Evolutionary conservation across 1,140 invertebrate species (phyloP), one percentile per base, ranked within the genome.

Genomic region (Trinorchestia longiramus): DNA sequence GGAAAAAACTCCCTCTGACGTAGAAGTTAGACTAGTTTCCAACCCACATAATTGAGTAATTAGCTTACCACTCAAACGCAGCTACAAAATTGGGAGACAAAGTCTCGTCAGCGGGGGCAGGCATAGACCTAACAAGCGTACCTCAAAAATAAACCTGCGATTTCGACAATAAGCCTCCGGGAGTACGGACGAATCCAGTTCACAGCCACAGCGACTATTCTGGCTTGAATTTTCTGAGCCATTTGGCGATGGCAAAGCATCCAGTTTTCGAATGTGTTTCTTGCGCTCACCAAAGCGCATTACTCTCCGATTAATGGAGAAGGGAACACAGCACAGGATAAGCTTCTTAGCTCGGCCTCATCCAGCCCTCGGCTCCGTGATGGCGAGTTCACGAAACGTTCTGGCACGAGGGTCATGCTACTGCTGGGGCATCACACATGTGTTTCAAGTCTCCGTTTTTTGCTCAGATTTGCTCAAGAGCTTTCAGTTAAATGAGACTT

Each of bases 231-330:
- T 90, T 90, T 90, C 41, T 90, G 88, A 43, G 41, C 88, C 88
- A 90, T 90, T 90, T 90, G 88, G 88, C 88, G 88, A 42, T 90
- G 23, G 43, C 88, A 42, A 43, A 90, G 88, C 88, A 43, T 42
- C 88, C 88, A 90, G 88, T 90, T 90, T 90, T 90, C 88, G 88
- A 90, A 90, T 90, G 88, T 90, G 88, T 90, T 90, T 90, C 88
- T 90, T 90, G 88, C 43, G 88, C 88, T 90, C 88, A 90, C 41
- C 43, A 90, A 90, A 90, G 88, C 88, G 88, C 88, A 90, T 90
- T 90, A 90, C 88, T 90, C 88, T 42, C 88, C 88, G 88, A 90
- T 90, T 90, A 90, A 90, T 90, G 88, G 88, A 28, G 88, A 90
- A 42, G 88, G n/a, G 88, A 41, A 90, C 88, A 90, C 88, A 90